Conservation (phyloP, 2,797 vertebrate genomes). For the Antrozous pallidus region DNA sequence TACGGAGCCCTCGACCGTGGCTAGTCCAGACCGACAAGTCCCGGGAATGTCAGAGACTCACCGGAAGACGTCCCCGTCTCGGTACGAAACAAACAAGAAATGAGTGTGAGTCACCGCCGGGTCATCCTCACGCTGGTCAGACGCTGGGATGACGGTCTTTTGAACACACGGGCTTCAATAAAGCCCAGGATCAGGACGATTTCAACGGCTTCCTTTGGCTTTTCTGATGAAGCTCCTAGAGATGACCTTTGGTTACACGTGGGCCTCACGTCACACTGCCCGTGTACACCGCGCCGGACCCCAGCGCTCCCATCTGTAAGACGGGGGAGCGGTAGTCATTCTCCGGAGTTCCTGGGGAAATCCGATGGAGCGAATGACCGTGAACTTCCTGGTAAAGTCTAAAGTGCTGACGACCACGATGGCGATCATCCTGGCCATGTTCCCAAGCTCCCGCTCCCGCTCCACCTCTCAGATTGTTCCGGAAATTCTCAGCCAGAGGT, state of each 20-base stretch:
- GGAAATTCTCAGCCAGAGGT: neutral
- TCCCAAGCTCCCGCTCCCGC: neutral
- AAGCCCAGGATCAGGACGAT: constrained; percentile 29
- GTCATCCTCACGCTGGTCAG: neutral
- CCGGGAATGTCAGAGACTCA: neutral
- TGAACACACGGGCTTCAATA: constrained; percentile 37
- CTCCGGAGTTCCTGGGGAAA: neutral
- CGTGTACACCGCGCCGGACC: no score
- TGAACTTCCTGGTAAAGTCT: neutral
- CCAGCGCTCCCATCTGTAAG: neutral
- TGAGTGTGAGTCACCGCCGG: neutral
- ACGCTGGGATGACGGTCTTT: constrained; percentile 30
- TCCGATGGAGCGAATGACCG: neutral
- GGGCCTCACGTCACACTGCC: no score
- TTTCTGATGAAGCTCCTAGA: neutral
- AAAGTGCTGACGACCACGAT: neutral
- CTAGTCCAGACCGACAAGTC: neutral
- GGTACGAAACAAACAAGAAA: neutral
- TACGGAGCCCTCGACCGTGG: neutral
- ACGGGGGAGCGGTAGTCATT: neutral
- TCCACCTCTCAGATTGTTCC: neutral
- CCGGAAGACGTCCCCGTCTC: neutral
- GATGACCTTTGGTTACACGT: neutral
- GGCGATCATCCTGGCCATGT: neutral
- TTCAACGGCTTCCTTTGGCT: neutral